Evolutionary conservation across 2,888 invertebrate genomes (phyloP).

Genomic region (Chloroclystis v-ata): DNA sequence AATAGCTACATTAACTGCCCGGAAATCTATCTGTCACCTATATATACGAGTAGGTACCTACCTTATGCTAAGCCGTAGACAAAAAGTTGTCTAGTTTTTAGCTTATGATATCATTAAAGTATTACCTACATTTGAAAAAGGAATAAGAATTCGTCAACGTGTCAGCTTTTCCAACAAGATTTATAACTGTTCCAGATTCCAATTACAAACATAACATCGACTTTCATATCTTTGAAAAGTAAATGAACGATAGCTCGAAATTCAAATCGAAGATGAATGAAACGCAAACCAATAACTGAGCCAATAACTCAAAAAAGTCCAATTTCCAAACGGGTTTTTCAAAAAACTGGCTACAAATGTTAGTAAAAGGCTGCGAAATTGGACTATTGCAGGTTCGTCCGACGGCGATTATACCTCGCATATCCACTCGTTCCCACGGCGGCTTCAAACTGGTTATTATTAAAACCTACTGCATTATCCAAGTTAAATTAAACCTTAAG

Average conservation of each 20-base stretch:
- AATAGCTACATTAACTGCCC: no score
- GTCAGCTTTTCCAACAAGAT: no score
- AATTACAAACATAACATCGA: not conserved
- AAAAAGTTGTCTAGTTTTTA: no score
- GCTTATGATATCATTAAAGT: no score
- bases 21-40: no score
- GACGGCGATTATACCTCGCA: constrained; percentile 75
- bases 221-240: not conserved
- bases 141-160: no score
- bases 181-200: not conserved
- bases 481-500: constrained; percentile 45
- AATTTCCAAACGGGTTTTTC: constrained; percentile 34
- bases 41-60: no score
- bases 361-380: constrained; percentile 78
- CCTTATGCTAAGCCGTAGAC: no score
- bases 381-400: constrained; percentile 75
- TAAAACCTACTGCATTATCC: constrained; percentile 60
- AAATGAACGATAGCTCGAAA: constrained; percentile 1
- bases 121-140: no score
- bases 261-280: constrained; percentile 12
- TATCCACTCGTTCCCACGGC: constrained; percentile 77
- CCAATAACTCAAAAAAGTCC: constrained; percentile 9
- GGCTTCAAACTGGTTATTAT: constrained; percentile 76
- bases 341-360: constrained; percentile 59
- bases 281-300: constrained; percentile 2